Evolutionary conservation across 2,888 invertebrate genomes (phyloP).

Genomic region (Emesis castigata): DNA sequence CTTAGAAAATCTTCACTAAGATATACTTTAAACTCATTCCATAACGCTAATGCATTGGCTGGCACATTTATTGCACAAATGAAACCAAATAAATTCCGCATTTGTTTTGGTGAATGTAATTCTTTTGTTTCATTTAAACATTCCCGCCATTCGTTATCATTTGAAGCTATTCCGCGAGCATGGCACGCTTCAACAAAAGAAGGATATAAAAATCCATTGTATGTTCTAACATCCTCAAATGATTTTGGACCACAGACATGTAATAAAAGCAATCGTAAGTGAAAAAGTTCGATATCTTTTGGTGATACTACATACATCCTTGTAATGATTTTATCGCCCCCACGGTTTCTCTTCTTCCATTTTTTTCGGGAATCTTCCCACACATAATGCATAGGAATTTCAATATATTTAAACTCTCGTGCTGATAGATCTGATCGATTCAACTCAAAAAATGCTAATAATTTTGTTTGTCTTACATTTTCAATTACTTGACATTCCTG

Average conservation of each 20-base stretch:
- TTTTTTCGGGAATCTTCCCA: conserved; percentile 27
- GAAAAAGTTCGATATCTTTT: conserved; percentile 47
- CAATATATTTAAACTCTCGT: too few relatives aligned
- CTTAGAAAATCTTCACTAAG: too few relatives aligned
- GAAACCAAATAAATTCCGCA: too few relatives aligned
- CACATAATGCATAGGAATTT: conserved; percentile 22
- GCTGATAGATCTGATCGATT: too few relatives aligned
- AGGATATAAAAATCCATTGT: conserved; percentile 36
- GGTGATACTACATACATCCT: conserved; percentile 45
- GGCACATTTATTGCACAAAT: too few relatives aligned
- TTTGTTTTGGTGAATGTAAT: too few relatives aligned
- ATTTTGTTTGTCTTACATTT: too few relatives aligned
- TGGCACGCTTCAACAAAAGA: conserved; percentile 40
- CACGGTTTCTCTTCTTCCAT: conserved; percentile 28
- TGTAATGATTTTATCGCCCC: conserved; percentile 40
- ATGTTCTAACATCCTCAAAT: conserved; percentile 39
- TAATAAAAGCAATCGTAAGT: conserved; percentile 34
- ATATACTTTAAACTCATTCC: too few relatives aligned
- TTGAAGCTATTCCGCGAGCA: conserved; percentile 43
- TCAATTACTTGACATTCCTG: too few relatives aligned
- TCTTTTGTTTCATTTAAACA: too few relatives aligned
- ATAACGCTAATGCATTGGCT: too few relatives aligned
- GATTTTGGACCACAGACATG: conserved; percentile 43
- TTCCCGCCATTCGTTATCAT: conserved; percentile 34
- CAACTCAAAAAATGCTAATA: too few relatives aligned